Conservation (phyloP, 2,113 vertebrate genomes). For the Indicator indicator region DNA sequence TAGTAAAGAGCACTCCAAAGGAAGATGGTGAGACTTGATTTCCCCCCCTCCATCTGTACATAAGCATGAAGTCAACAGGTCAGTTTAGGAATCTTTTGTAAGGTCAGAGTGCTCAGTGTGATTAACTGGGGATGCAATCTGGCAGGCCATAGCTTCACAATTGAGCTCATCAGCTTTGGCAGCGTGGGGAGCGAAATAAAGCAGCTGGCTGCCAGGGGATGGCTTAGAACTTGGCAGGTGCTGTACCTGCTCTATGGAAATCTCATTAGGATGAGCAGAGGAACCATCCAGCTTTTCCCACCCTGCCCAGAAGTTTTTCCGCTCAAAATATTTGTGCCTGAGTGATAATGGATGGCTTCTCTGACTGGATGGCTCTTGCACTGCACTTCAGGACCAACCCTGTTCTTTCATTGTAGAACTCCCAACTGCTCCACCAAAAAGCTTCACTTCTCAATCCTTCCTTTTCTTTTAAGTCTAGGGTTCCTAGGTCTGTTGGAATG, state of each 20-base stretch:
- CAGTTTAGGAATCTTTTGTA: constrained; percentile 65
- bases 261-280: constrained; percentile 33
- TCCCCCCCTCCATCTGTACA: constrained; percentile 8
- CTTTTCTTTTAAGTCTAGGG: neutral
- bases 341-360: constrained; percentile 24
- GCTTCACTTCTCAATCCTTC: neutral
- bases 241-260: constrained; percentile 50
- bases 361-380: constrained; percentile 20
- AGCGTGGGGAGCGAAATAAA: constrained; percentile 9
- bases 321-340: constrained; percentile 55
- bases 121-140: constrained; percentile 66
- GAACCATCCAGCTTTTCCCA: constrained; percentile 30
- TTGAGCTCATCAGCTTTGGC: constrained; percentile 73
- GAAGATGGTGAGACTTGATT: constrained; percentile 8
- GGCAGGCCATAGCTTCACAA: constrained; percentile 46
- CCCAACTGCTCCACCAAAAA: neutral
- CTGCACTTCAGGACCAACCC: constrained; percentile 4
- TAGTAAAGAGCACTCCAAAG: constrained; percentile 46
- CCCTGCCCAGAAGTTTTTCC: constrained; percentile 10
- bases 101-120: constrained; percentile 58
- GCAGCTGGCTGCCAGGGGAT: constrained; percentile 38
- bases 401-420: neutral
- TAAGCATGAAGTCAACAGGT: constrained; percentile 66
- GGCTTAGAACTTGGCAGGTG: constrained; percentile 67
- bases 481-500: neutral